Evolutionary conservation across 2,797 vertebrate species (phyloP), one percentile per base, ranked within the genome.

Genomic region (Gorsachius magnificus): DNA sequence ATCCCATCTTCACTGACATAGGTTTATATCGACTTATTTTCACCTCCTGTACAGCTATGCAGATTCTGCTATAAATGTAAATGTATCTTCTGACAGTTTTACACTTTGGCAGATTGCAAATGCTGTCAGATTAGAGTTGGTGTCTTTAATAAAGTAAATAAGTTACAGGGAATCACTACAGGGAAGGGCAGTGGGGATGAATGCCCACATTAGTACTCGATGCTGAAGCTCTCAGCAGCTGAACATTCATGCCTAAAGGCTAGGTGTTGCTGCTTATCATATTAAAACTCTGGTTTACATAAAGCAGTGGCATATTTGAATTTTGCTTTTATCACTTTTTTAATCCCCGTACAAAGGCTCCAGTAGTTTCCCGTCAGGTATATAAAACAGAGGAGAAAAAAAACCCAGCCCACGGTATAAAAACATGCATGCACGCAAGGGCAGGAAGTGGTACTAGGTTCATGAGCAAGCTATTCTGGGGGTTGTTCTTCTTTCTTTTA

Each of bases 21-120:
- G 94, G 91, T 93, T 95, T 91, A 41, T 82, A 96, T 53, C 15
- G 9, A 94, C 86, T 92, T 92, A 70, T 89, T 89, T 96, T 93
- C 94, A 97, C 94, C 83, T 96, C 93, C 88, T 95, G 93, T 85
- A 96, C 86, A 95, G 94, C 57, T 93, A 97, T 88, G 84, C 75
- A 87, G 76, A 92, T 83, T 89, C 80, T 87, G 81, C 91, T 95
- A 92, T 89, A 94, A 91, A 96, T 96, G 90, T 93, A 94, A 93
- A 95, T 74, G 71, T 58, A 93, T 93, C 87, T 86, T 90, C 26
- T 94, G 84, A 92, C 75, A 94, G 80, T 82, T 95, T 97, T 95
- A 91, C 87, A 96, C 74, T 95, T 94, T 36, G 95, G 70, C 82
- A 90, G 81, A 90, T 72, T 93, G 71, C 90, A 97, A 95, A 95